Evolutionary conservation across 2,113 vertebrate genomes (phyloP).

Genomic region (Phrynocephalus versicolor): DNA sequence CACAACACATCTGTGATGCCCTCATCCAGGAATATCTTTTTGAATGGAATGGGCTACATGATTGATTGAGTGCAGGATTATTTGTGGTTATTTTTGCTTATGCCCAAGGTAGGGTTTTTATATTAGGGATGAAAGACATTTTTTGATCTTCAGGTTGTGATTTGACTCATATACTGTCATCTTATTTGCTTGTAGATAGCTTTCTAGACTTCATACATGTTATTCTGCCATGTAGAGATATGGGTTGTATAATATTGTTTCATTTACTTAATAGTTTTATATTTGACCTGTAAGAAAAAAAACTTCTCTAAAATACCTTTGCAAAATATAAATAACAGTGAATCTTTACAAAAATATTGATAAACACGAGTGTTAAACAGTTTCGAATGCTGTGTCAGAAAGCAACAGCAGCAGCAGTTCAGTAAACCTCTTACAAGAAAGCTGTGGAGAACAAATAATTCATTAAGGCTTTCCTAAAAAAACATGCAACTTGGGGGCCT

Average conservation of each 20-base stretch:
- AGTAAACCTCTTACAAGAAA: not conserved
- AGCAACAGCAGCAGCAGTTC: not conserved
- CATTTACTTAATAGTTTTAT: not conserved
- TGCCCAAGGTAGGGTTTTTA: not conserved
- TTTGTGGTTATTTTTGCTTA: not conserved
- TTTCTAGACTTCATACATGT: not conserved
- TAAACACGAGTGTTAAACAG: not conserved
- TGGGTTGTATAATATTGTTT: not conserved
- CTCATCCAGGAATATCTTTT: too few relatives aligned
- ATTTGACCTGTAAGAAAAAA: not conserved
- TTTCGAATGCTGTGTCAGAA: not conserved
- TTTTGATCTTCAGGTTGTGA: not conserved
- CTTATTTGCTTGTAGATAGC: not conserved
- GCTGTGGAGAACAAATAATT: not conserved
- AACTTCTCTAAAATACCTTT: not conserved
- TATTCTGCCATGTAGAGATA: not conserved
- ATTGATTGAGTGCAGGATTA: not conserved
- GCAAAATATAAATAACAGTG: not conserved
- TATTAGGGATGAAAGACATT: not conserved
- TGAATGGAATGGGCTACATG: too few relatives aligned
- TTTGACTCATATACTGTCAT: not conserved
- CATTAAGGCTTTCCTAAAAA: not conserved
- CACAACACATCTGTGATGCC: too few relatives aligned
- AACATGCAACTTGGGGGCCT: not conserved
- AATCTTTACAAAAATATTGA: not conserved